Conservation (phyloP, 2,888 invertebrate species). For the Brachypterus glaber region DNA sequence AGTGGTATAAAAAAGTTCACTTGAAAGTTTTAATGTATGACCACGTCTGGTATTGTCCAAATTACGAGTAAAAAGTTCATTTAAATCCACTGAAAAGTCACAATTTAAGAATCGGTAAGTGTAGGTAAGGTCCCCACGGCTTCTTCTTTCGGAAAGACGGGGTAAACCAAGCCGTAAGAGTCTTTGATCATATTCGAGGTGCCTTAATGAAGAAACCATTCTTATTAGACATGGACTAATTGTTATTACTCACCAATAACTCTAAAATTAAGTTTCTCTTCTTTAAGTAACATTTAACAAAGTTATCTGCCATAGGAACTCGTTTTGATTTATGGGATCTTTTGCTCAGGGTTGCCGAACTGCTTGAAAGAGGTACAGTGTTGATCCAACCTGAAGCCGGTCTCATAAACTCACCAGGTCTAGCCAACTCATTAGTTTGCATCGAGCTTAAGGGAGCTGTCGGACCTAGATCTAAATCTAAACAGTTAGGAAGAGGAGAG, state of each 20-base stretch:
- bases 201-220: no score
- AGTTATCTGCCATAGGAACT: conserved; percentile 60
- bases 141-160: no score
- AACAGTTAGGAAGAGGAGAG: conserved; percentile 24
- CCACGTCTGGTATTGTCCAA: no score
- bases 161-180: no score
- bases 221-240: no score
- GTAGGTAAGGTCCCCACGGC: no score
- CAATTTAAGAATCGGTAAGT: no score
- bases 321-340: conserved; percentile 63
- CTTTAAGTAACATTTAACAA: conserved; percentile 89
- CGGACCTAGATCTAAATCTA: conserved; percentile 35
- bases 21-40: no score
- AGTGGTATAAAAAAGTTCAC: no score
- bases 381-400: conserved; percentile 83
- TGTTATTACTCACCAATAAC: conserved; percentile 53
- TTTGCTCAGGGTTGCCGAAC: conserved; percentile 59
- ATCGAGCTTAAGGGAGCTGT: conserved; percentile 34
- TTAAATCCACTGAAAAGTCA: no score
- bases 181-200: no score
- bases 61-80: no score
- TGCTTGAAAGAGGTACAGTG: conserved; percentile 70
- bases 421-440: conserved; percentile 36
- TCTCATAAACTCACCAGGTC: conserved; percentile 45
- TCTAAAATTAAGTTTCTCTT: conserved; percentile 91